Evolutionary conservation across 37 sponge, comb jelly and placozoan species (phyloP).

Genomic region (Beroe ovata): DNA sequence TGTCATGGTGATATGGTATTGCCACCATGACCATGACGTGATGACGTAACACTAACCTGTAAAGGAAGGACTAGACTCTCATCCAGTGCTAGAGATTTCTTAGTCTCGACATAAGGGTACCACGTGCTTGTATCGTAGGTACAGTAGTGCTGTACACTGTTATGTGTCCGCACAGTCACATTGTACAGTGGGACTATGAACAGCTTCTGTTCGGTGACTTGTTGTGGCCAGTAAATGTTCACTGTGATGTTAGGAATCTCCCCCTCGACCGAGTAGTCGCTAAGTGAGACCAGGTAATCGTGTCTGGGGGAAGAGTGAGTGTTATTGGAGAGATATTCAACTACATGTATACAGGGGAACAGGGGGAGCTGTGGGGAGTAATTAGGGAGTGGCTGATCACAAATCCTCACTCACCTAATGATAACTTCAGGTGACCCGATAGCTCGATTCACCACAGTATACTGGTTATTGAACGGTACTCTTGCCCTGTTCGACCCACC

Average conservation of each 20-base stretch:
- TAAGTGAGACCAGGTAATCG: slow-evolving; percentile 27
- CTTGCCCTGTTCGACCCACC: background rate
- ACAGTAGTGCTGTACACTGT: background rate
- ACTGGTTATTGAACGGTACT: slow-evolving; percentile 45
- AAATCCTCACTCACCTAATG: slow-evolving; percentile 30
- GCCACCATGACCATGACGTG: too few species aligned
- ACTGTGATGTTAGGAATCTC: background rate
- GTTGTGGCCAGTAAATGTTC: slow-evolving; percentile 20
- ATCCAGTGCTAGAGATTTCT: background rate
- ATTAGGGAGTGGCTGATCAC: too few species aligned
- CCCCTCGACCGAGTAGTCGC: background rate
- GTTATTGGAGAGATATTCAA: too few species aligned
- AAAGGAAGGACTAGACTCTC: background rate
- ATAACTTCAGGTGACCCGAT: background rate
- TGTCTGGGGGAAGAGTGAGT: background rate
- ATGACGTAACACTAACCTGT: too few species aligned
- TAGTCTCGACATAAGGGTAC: background rate
- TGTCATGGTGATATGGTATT: too few species aligned
- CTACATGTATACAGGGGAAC: too few species aligned
- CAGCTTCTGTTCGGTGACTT: background rate
- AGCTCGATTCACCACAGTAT: slow-evolving; percentile 25
- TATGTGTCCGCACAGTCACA: background rate
- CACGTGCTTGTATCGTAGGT: background rate
- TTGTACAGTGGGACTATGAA: slow-evolving; percentile 40
- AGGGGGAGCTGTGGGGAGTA: too few species aligned